Conservation (phyloP, 2,888 invertebrate species). For the Himalopsyche japonica region DNA sequence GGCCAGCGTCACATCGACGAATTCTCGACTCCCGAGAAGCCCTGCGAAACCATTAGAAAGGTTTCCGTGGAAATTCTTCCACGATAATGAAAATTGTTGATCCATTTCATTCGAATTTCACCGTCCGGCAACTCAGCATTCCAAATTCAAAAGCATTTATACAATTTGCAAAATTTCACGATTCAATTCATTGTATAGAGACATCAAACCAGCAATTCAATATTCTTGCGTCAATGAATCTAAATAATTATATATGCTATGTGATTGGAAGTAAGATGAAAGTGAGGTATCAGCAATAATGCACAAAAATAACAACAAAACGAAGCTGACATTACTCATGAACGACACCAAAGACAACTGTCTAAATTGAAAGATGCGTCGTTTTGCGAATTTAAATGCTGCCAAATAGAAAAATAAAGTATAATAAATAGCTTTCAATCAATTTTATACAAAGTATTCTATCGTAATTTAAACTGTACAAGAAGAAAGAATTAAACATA, state of each 20-base stretch:
- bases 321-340: slow-evolving; percentile 31
- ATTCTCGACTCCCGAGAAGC: slow-evolving; percentile 62
- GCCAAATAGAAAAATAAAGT: background rate
- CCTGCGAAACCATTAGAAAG: slow-evolving; percentile 68
- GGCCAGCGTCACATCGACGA: slow-evolving; percentile 66
- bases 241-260: background rate
- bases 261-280: slow-evolving; percentile 3
- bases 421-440: background rate
- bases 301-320: slow-evolving; percentile 36
- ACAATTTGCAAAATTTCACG: background rate
- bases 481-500: no score
- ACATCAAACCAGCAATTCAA: background rate
- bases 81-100: slow-evolving; percentile 67
- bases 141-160: background rate
- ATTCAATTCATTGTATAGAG: background rate
- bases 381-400: background rate
- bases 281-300: background rate
- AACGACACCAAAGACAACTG: slow-evolving; percentile 19
- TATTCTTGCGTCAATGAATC: background rate
- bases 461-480: no score
- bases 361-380: slow-evolving; percentile 17
- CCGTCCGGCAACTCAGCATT: background rate
- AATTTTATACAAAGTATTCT: no score
- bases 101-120: slow-evolving; percentile 12
- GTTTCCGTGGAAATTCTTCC: slow-evolving; percentile 75